Conservation (phyloP, 2,113 vertebrate genomes). For the Semicossyphus pulcher region DNA sequence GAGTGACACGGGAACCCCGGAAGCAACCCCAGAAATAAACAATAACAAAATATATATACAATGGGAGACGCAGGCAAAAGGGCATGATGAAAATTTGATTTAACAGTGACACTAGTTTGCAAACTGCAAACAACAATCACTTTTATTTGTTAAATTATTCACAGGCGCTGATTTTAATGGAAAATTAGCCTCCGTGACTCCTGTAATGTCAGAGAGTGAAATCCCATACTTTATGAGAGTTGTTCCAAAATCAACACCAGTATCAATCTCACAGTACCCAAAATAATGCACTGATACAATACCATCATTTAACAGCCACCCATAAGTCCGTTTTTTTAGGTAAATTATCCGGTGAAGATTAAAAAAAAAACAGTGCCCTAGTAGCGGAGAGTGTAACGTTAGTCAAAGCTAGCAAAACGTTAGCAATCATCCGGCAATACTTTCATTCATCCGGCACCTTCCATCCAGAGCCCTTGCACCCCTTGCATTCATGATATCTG, state of each 20-base stretch:
- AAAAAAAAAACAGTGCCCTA: too few species aligned
- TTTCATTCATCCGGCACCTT: too few species aligned
- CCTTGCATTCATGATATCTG: not conserved
- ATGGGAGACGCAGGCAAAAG: not conserved
- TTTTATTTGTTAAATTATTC: not conserved
- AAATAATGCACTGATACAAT: too few species aligned
- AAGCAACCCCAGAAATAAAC: constrained; percentile 10
- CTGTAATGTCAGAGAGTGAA: not conserved
- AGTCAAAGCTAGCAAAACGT: too few species aligned
- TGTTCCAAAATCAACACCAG: too few species aligned
- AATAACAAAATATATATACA: not conserved
- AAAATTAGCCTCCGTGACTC: not conserved
- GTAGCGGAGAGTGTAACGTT: too few species aligned
- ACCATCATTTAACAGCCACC: too few species aligned
- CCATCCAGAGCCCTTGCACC: not conserved
- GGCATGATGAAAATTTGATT: not conserved
- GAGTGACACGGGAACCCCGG: constrained; percentile 16
- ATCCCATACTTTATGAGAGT: not conserved
- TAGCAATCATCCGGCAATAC: too few species aligned
- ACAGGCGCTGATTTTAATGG: not conserved
- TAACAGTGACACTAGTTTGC: not conserved
- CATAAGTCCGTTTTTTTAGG: too few species aligned
- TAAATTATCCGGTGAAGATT: too few species aligned
- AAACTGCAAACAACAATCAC: not conserved
- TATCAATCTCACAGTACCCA: too few species aligned